phyloP scores from a whole-genome alignment of 2,888 invertebrate species.

The Callinectes sapidus region DNA sequence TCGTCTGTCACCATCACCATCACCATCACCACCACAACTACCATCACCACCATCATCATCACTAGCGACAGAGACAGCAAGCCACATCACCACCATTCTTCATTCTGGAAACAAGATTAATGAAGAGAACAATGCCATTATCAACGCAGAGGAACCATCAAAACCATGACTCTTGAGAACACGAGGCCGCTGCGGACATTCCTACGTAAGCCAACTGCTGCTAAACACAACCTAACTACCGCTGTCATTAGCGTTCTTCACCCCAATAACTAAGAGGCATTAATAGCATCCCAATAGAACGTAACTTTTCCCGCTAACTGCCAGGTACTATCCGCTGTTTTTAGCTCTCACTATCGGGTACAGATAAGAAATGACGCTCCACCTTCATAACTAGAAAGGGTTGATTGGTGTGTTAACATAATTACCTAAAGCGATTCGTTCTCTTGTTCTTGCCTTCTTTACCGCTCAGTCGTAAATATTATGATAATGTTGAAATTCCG shows the following conservation, averaged over 20 bases:
- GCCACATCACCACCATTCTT: slow-evolving; percentile 17
- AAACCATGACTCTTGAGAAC: neutral
- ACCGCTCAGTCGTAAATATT: neutral
- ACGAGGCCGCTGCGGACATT: neutral
- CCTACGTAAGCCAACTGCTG: neutral
- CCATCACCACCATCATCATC: neutral
- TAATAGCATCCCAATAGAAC: neutral
- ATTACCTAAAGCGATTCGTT: neutral
- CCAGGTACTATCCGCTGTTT: neutral
- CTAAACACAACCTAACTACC: neutral
- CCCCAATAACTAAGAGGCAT: neutral
- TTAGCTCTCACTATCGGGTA: neutral
- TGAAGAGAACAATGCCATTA: slow-evolving; percentile 27
- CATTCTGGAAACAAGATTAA: slow-evolving; percentile 20
- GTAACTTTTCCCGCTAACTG: neutral
- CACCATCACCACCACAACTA: neutral
- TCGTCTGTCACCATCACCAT: slow-evolving; percentile 34
- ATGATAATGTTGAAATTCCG: neutral
- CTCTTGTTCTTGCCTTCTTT: neutral
- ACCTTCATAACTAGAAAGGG: neutral
- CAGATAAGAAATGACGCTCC: neutral
- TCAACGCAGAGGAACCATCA: neutral
- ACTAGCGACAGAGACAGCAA: neutral
- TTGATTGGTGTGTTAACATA: neutral
- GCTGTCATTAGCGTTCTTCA: neutral